These are phyloP conservation scores for Pseudocheirus occidentalis DNA, from an alignment of 2,797 vertebrate genomes.

Conservation along the genomic window DNA sequence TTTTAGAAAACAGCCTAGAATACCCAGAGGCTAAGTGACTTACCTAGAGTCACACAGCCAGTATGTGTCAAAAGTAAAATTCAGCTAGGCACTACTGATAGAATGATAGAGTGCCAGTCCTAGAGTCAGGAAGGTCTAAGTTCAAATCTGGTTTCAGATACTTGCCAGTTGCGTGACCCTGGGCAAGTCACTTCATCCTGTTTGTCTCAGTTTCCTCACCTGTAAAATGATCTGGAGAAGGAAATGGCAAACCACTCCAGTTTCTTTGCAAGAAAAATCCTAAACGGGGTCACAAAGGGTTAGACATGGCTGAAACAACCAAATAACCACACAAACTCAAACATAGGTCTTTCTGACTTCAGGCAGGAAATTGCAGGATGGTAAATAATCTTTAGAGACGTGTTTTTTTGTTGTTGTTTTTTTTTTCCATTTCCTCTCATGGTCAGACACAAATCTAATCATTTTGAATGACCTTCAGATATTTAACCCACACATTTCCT, in stretches of 20 bases:
- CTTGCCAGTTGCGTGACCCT: neutral
- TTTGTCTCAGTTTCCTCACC: constrained; percentile 9
- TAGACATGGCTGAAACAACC: no score
- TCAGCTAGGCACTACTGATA: no score
- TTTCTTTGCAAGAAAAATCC: no score
- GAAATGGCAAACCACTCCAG: no score
- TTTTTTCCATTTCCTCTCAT: neutral
- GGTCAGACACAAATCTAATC: neutral
- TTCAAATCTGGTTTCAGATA: neutral
- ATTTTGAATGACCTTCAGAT: constrained; percentile 5
- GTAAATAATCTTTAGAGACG: neutral
- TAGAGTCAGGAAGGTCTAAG: neutral
- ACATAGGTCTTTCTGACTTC: neutral
- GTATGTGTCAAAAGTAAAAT: neutral
- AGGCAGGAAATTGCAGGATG: neutral
- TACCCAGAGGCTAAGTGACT: neutral
- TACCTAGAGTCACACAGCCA: neutral
- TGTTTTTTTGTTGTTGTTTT: no score
- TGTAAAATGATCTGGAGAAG: neutral
- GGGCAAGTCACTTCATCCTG: neutral
- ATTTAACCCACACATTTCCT: neutral
- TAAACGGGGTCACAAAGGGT: no score
- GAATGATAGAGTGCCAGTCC: neutral
- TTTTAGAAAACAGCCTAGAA: neutral
- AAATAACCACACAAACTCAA: neutral